A percentile compares a stretch with the other conserved stretches of the same genome.
Conservation (phyloP, 2,888 invertebrate species). For the Limnephilus rhombicus region DNA sequence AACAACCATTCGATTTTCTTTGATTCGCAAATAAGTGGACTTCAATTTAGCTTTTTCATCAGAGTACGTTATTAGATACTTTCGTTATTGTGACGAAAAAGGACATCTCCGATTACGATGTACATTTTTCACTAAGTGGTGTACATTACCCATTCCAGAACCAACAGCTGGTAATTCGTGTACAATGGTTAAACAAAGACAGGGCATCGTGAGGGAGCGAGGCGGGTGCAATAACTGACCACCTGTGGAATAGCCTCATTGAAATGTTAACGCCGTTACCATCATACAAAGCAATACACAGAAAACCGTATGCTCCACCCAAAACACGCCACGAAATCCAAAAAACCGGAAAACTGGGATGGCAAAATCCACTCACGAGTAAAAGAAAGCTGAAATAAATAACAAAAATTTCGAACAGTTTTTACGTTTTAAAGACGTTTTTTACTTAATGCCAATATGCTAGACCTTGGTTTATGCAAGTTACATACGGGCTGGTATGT, state of each 20-base stretch:
- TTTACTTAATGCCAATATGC: not conserved
- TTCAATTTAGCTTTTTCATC: not conserved
- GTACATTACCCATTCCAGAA: not conserved
- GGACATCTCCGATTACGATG: not conserved
- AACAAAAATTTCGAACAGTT: not conserved
- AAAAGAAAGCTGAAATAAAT: slow-evolving; percentile 33
- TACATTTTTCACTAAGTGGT: slow-evolving; percentile 32
- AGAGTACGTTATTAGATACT: not conserved
- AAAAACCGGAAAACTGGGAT: slow-evolving; percentile 3
- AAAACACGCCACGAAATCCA: slow-evolving; percentile 14
- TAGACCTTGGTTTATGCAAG: not conserved
- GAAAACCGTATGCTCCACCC: slow-evolving; percentile 24
- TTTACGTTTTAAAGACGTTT: not conserved
- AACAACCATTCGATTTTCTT: not conserved
- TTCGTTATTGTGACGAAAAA: not conserved
- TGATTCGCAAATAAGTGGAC: not conserved
- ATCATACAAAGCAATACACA: slow-evolving; percentile 48
- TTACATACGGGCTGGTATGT: not conserved
- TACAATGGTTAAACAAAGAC: slow-evolving; percentile 57
- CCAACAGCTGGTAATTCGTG: not conserved
- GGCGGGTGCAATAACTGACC: slow-evolving; percentile 62
- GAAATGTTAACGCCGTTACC: slow-evolving; percentile 62
- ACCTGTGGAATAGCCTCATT: slow-evolving; percentile 64
- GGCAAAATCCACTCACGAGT: slow-evolving; percentile 8
- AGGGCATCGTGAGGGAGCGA: slow-evolving; percentile 36